Base-by-base conservation (phyloP, 2,797 vertebrate genomes). In the Rousettus madagascariensis region DNA sequence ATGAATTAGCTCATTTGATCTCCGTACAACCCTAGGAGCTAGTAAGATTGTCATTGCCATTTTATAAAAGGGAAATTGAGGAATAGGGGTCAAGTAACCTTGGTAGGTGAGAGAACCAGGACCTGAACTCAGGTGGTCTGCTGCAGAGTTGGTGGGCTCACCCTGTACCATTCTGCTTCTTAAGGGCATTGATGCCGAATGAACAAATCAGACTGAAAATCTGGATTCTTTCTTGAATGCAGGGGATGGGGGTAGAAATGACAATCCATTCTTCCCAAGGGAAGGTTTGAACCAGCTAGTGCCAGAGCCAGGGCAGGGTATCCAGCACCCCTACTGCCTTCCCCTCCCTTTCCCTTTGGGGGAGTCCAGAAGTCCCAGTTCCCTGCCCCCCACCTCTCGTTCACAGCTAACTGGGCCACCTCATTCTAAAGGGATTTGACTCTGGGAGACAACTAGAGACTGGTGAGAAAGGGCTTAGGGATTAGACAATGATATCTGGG, bases 391-490 rank as follows among this genome's bases (percentile, higher is more conserved):
- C n/a, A 53, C 79, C 71, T 77, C 91, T 59, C 2, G 43, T 65
- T 87, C 88, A 61, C 92, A 71, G 85, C 90, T 92, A 93, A 94
- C 85, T 97, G 96, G 97, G 97, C 91, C 97, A 95, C 82, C 66
- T 92, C 71, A 24, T 79, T 96, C 82, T 97, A 94, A 95, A 97
- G 87, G 91, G 97, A 97, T 97, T 98, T 96, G 95, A 91, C 68
- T 94, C 49, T 80, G 17, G 0, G 77, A 87, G 97, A 95, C 69
- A 96, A 96, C 93, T 66, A 68, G 96, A 97, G 96, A 95, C 88
- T 9, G 93, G 96, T 97, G 96, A 95, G 97, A 98, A 97, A 95
- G 80, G 61, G 79, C 77, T 97, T 94, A 97, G 72, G 93, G 96
- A 97, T 97, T 97, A 96, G 92, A 55, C 77, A 68, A 20, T 26